phyloP scores from a whole-genome alignment of 2,888 invertebrate genomes.

The Heliconius sara region DNA sequence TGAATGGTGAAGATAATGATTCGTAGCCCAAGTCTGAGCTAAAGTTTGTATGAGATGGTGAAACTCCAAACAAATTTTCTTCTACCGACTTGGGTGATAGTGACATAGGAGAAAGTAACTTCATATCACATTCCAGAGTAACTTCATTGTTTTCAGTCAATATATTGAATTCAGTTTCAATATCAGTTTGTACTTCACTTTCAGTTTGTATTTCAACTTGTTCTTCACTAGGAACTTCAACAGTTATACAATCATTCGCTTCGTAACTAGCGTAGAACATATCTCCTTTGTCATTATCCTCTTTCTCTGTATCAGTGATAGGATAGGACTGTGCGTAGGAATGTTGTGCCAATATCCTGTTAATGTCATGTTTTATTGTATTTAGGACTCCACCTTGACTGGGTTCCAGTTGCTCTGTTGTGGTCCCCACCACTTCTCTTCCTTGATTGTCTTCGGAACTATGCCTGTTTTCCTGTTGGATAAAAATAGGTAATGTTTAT shows the following conservation, averaged over 20 bases:
- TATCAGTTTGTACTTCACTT: slow-evolving; percentile 66
- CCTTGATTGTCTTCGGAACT: slow-evolving; percentile 75
- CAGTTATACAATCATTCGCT: slow-evolving; percentile 88
- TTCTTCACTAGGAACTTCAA: slow-evolving; percentile 87
- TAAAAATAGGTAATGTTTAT: slow-evolving; percentile 32
- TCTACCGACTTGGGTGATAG: slow-evolving; percentile 68
- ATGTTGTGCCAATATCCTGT: slow-evolving; percentile 80
- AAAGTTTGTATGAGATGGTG: slow-evolving; percentile 75
- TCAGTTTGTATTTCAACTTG: slow-evolving; percentile 71
- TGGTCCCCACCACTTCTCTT: slow-evolving; percentile 93
- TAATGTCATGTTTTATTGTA: slow-evolving; percentile 68
- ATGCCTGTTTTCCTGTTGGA: slow-evolving; percentile 71
- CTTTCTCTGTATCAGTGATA: slow-evolving; percentile 62
- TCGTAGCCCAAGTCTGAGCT: slow-evolving; percentile 79
- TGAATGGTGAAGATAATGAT: slow-evolving; percentile 77
- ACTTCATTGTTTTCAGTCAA: slow-evolving; percentile 63
- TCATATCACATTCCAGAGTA: slow-evolving; percentile 72
- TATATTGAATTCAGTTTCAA: slow-evolving; percentile 65
- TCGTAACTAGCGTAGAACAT: slow-evolving; percentile 89
- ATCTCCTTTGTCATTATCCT: slow-evolving; percentile 81
- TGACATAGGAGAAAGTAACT: slow-evolving; percentile 76
- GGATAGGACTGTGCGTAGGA: slow-evolving; percentile 82
- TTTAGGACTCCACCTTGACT: slow-evolving; percentile 83
- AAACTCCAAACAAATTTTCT: slow-evolving; percentile 68
- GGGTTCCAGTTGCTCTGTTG: slow-evolving; percentile 94